Conservation (phyloP, 1,140 invertebrate genomes). For the Diorhabda elongata region DNA sequence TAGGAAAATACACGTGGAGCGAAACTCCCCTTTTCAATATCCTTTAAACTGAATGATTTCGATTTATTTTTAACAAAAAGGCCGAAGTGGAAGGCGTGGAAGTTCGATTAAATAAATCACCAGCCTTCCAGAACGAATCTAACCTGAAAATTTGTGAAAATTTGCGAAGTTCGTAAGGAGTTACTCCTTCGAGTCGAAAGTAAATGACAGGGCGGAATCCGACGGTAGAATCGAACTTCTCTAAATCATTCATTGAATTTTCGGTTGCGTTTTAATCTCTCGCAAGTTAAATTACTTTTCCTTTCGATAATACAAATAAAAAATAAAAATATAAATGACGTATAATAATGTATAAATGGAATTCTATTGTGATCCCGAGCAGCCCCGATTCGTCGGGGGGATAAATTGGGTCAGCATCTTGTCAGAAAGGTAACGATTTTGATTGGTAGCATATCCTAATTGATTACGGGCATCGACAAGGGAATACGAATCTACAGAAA, state of each 20-base stretch:
- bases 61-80: constrained; percentile 1
- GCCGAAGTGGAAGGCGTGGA: neutral
- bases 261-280: neutral
- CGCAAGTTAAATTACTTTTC: neutral
- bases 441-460: neutral
- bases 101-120: neutral
- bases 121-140: constrained; percentile 1
- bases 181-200: neutral
- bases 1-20: neutral
- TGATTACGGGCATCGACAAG: neutral
- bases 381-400: too few relatives aligned
- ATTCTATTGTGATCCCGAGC: too few relatives aligned
- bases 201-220: constrained; percentile 6
- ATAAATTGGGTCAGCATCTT: neutral
- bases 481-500: neutral
- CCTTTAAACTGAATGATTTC: neutral
- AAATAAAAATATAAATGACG: neutral
- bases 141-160: constrained; percentile 14
- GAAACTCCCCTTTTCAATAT: neutral
- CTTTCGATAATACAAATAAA: neutral
- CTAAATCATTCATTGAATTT: neutral
- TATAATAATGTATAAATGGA: neutral
- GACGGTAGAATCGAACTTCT: neutral
- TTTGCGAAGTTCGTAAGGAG: constrained; percentile 2
- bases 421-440: neutral